A percentile compares a stretch with the other conserved stretches of the same genome.
phyloP scores from a whole-genome alignment of 2,797 vertebrate species.

The Diceros bicornis region DNA sequence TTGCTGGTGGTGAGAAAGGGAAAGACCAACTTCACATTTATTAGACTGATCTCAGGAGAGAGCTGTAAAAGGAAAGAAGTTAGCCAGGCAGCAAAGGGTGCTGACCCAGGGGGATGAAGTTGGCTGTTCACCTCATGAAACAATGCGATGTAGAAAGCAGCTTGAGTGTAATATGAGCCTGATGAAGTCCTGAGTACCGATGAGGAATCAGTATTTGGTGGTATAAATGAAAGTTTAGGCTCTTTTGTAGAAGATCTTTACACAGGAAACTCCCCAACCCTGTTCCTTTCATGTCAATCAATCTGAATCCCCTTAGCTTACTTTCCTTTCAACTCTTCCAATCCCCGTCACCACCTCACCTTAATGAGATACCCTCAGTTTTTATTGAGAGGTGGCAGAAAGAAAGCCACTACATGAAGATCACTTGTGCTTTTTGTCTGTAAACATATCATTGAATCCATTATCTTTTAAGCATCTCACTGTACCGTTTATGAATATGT shows the following conservation, averaged over 20 bases:
- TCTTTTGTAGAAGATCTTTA: background rate
- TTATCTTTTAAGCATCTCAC: background rate
- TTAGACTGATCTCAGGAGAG: background rate
- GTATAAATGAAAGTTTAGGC: background rate
- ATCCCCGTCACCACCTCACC: background rate
- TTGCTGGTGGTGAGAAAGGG: background rate
- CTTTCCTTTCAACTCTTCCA: background rate
- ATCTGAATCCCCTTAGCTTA: background rate
- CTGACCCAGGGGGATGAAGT: background rate
- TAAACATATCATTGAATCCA: background rate
- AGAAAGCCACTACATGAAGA: background rate
- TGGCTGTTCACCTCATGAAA: background rate
- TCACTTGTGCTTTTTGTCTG: background rate
- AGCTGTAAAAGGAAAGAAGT: background rate
- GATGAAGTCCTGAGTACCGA: background rate
- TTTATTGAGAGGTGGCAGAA: background rate
- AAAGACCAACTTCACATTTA: background rate
- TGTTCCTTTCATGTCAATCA: background rate
- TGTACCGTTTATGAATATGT: background rate
- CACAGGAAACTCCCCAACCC: background rate
- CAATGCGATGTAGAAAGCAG: background rate
- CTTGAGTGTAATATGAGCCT: background rate
- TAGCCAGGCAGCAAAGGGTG: background rate
- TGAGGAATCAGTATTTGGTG: background rate
- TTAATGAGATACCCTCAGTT: background rate